phyloP scores from a whole-genome alignment of 2,797 vertebrate species.

The Lutjanus campechanus region DNA sequence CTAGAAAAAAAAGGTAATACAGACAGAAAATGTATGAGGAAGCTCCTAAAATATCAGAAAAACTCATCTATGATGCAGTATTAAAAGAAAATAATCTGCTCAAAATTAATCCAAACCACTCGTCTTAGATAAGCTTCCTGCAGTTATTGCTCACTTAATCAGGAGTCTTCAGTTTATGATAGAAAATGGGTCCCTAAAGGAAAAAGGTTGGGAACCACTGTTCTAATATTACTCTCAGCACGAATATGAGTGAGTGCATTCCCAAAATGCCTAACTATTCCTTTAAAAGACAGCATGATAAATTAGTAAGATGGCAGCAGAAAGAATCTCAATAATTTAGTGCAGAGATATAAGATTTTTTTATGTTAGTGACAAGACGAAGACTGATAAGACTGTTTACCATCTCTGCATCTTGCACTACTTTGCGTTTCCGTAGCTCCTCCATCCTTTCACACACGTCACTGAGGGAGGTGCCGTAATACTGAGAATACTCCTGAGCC shows the following conservation, averaged over 20 bases:
- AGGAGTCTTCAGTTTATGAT: too few relatives aligned
- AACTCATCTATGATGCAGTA: too few relatives aligned
- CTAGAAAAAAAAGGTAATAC: too few relatives aligned
- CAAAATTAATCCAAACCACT: too few relatives aligned
- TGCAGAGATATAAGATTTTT: slow-evolving; percentile 1
- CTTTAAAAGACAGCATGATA: not conserved
- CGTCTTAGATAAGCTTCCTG: too few relatives aligned
- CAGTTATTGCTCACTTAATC: too few relatives aligned
- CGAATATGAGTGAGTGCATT: too few relatives aligned
- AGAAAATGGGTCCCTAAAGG: too few relatives aligned
- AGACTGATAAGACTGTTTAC: slow-evolving; percentile 72
- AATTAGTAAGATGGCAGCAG: not conserved
- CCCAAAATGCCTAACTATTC: not conserved
- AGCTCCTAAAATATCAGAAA: too few relatives aligned
- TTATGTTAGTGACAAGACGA: not conserved
- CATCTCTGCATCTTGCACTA: slow-evolving; percentile 91
- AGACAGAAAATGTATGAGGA: too few relatives aligned
- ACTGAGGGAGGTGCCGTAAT: slow-evolving; percentile 93
- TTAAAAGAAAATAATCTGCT: too few relatives aligned
- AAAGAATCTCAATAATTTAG: not conserved
- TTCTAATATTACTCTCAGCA: not conserved
- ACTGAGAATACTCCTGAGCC: slow-evolving; percentile 94
- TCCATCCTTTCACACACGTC: slow-evolving; percentile 97
- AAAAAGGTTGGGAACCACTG: too few relatives aligned
- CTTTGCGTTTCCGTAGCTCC: slow-evolving; percentile 92